Evolutionary conservation across 2,797 vertebrate species (phyloP), one percentile per base, ranked within the genome.

Genomic region (Oryzias dopingdopingensis): DNA sequence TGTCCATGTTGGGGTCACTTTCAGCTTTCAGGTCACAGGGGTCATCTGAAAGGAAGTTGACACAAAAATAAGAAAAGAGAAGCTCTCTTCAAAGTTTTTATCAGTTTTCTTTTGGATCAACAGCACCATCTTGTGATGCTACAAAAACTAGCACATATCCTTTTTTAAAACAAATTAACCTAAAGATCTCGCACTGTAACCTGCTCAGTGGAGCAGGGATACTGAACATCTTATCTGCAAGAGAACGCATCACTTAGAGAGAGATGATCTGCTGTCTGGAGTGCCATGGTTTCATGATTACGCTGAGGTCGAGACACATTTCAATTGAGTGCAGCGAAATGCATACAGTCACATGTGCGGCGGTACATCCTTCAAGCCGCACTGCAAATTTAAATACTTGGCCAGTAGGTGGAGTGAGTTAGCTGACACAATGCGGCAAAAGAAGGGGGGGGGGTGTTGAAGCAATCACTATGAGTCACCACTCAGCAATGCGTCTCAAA

Each of bases 91-190:
- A 40, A 43, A 56, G 56, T 32, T 56, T 58, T 26, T 59, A 14
- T 22, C 49, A 32, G 62, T 62, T 65, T 42, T 46, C 67, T 59
- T 62, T 41, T 71, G 59, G 76, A 70, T 74, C 86, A 86, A 86
- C 78, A 87, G 80, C 85, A 76, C 85, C 85, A 88, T 79, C 86
- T 88, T 80, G 85, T 88, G 87, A 76, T 70, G 46, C 32, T 10
- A 37, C 10, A 37, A 37, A 37, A 67, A 72, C 43, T 29, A 41
- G 43, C 44, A 54, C 32, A 5, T 6, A 26, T 3, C 26, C 26
- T 26, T 37, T 37, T 37, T 37, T 37, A 37, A 37, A 37, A 13
- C 1, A 37, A 37, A 37, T 37, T 4, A 37, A 12, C 3, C 32
- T 13, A 12, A 37, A 37, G 32, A 37, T 37, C 1, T 37, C 32